A percentile compares a stretch with the other conserved stretches of the same genome.
Conservation (phyloP, 2,888 invertebrate genomes). For the Megaustenia siamemsis region DNA sequence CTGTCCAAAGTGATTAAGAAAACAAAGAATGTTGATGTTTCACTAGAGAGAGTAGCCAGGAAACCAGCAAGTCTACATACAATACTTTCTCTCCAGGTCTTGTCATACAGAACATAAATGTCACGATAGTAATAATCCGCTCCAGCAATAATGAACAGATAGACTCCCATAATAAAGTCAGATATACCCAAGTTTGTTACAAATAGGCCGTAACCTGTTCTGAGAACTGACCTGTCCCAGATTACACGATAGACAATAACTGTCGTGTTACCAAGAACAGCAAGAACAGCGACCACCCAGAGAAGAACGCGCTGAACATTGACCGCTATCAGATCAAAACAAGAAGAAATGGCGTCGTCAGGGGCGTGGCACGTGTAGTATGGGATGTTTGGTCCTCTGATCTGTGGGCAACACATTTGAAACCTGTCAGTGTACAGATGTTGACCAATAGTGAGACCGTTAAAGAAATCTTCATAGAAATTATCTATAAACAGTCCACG, state of each 20-base stretch:
- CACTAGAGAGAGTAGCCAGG: slow-evolving; percentile 80
- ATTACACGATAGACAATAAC: slow-evolving; percentile 28
- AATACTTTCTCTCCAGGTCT: neutral
- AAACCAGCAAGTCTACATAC: slow-evolving; percentile 22
- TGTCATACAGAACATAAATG: neutral
- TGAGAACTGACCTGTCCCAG: neutral
- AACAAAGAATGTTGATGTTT: slow-evolving; percentile 84
- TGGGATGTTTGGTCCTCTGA: slow-evolving; percentile 24
- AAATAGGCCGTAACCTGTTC: slow-evolving; percentile 11
- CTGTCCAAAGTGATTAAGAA: slow-evolving; percentile 85
- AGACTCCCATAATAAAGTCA: slow-evolving; percentile 64
- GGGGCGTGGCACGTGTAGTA: slow-evolving; percentile 51
- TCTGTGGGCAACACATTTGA: slow-evolving; percentile 42
- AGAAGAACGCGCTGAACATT: slow-evolving; percentile 10
- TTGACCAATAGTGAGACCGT: neutral
- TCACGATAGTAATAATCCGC: slow-evolving; percentile 8
- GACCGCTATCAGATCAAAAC: slow-evolving; percentile 1
- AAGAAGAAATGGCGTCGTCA: slow-evolving; percentile 28
- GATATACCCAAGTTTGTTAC: slow-evolving; percentile 59
- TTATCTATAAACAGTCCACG: neutral
- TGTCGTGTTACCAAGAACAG: slow-evolving; percentile 43
- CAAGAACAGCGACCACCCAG: slow-evolving; percentile 41
- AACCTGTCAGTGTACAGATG: slow-evolving; percentile 32
- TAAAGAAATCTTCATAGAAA: neutral
- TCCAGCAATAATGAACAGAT: slow-evolving; percentile 61